phyloP scores from a whole-genome alignment of 1,140 invertebrate species.

The Drosophila bipectinata region DNA sequence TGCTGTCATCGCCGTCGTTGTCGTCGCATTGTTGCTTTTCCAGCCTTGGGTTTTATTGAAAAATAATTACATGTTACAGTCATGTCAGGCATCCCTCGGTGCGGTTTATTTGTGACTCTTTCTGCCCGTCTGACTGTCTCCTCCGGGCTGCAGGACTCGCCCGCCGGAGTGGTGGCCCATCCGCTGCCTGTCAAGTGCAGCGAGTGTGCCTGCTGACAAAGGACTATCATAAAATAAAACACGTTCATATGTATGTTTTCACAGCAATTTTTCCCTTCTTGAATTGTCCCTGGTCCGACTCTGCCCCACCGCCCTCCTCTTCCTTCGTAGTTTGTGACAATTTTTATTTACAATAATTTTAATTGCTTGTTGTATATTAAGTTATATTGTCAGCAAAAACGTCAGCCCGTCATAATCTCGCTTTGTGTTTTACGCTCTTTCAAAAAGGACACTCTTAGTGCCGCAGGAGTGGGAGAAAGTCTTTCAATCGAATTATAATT shows the following conservation, averaged over 20 bases:
- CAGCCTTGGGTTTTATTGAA: constrained; percentile 82
- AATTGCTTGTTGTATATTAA: constrained; percentile 79
- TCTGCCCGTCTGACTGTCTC: constrained; percentile 23
- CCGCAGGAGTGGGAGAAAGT: neutral
- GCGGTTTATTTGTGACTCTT: constrained; percentile 71
- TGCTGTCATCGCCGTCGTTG: constrained; percentile 61
- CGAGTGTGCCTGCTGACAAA: constrained; percentile 65
- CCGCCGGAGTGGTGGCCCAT: constrained; percentile 8
- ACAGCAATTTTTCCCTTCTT: constrained; percentile 50
- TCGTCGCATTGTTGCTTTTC: constrained; percentile 54
- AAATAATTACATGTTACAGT: constrained; percentile 83
- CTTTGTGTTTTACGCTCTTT: neutral
- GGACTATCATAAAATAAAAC: constrained; percentile 80
- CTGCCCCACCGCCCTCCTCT: neutral
- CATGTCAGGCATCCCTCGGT: constrained; percentile 72
- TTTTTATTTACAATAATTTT: constrained; percentile 73
- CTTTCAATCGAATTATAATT: neutral
- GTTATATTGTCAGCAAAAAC: constrained; percentile 64
- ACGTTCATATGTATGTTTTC: constrained; percentile 69
- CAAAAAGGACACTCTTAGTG: neutral
- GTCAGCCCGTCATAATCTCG: constrained; percentile 42
- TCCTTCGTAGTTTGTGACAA: constrained; percentile 67
- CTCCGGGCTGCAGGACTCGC: constrained; percentile 25
- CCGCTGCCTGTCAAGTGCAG: constrained; percentile 70
- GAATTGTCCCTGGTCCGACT: constrained; percentile 1